Percentiles rank a stretch among this genome's conserved stretches.
phyloP scores from a whole-genome alignment of 2,113 vertebrate genomes.

The Xiphophorus hellerii region DNA sequence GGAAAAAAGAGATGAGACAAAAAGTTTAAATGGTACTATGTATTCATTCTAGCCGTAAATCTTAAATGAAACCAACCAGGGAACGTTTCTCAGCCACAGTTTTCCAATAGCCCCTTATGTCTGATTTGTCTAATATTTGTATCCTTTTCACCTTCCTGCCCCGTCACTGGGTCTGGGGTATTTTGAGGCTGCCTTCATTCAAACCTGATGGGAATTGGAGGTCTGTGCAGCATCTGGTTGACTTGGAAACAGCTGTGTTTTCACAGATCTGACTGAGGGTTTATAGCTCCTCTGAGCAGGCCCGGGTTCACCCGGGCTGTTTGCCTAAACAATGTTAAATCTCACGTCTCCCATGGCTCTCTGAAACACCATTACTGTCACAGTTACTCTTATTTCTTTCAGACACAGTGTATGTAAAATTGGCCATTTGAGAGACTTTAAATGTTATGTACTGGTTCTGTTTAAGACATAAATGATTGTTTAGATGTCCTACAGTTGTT shows the following conservation, averaged over 20 bases:
- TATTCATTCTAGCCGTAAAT: background rate
- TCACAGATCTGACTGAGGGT: constrained; percentile 70
- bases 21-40: background rate
- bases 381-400: constrained; percentile 22
- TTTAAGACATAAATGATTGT: constrained; percentile 18
- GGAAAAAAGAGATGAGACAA: background rate
- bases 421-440: constrained; percentile 6
- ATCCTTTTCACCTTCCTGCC: constrained; percentile 49
- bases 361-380: constrained; percentile 35
- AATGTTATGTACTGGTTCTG: constrained; percentile 3
- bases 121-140: constrained; percentile 53
- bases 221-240: constrained; percentile 75
- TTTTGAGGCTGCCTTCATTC: constrained; percentile 46
- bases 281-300: constrained; percentile 64
- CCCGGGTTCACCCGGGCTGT: constrained; percentile 54
- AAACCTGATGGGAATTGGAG: constrained; percentile 50
- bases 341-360: constrained; percentile 39
- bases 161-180: constrained; percentile 42
- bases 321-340: constrained; percentile 67
- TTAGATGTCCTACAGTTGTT: background rate
- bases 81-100: background rate
- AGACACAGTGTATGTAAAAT: constrained; percentile 12
- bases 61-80: background rate
- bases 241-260: constrained; percentile 79
- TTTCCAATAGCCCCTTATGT: constrained; percentile 35